Percentiles rank a stretch among this genome's conserved stretches.
phyloP scores from a whole-genome alignment of 1,140 invertebrate genomes.

The Laupala kohalensis region DNA sequence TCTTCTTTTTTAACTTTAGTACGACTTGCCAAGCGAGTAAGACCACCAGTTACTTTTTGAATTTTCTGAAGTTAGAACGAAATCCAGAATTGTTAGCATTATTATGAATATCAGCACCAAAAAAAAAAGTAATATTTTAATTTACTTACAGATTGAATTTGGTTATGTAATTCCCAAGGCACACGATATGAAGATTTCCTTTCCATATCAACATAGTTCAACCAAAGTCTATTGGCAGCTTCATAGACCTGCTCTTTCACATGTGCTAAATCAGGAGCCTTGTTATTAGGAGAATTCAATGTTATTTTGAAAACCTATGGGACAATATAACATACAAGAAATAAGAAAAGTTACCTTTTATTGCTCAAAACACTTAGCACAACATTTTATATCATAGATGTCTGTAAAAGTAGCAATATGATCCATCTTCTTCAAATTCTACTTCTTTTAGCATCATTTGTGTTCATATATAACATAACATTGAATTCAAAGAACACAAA shows the following conservation, averaged over 20 bases:
- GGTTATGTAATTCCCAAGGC: constrained; percentile 85
- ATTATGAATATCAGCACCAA: too few species aligned
- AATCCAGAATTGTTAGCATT: too few species aligned
- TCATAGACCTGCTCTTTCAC: constrained; percentile 78
- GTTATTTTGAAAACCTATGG: constrained; percentile 70
- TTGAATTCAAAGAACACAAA: too few species aligned
- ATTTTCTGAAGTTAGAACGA: constrained; percentile 47
- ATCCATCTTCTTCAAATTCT: too few species aligned
- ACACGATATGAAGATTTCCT: constrained; percentile 69
- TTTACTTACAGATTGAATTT: constrained; percentile 75
- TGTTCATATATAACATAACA: too few species aligned
- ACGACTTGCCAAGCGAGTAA: constrained; percentile 73
- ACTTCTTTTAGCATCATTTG: too few species aligned
- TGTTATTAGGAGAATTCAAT: constrained; percentile 53
- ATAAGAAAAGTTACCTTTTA: neutral
- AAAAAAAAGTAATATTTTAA: neutral
- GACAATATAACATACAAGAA: neutral
- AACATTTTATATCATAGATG: too few species aligned
- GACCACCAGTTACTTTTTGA: constrained; percentile 86
- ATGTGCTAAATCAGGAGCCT: constrained; percentile 61
- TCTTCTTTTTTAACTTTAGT: constrained; percentile 67
- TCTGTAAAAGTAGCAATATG: too few species aligned
- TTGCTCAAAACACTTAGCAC: neutral
- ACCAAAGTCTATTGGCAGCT: constrained; percentile 73
- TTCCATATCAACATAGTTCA: constrained; percentile 79